phyloP scores from a whole-genome alignment of 2,113 vertebrate genomes.

The Zosterops lateralis region DNA sequence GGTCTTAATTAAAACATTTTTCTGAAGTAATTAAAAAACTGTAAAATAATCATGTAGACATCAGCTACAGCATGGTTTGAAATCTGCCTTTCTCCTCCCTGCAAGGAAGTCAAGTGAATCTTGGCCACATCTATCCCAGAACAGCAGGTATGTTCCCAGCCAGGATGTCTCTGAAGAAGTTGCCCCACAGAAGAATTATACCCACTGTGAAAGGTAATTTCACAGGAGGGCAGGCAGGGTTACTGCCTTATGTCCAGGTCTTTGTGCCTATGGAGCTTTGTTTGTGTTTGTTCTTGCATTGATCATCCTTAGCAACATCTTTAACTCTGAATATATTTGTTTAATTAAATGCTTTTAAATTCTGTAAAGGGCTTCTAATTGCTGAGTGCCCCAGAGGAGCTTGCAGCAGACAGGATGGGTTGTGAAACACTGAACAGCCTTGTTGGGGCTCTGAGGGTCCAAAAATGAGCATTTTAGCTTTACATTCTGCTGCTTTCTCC shows the following conservation, averaged over 20 bases:
- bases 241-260: neutral
- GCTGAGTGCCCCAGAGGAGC: neutral
- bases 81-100: neutral
- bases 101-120: neutral
- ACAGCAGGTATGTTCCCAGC: neutral
- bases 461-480: neutral
- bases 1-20: conserved; percentile 42
- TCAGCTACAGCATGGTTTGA: neutral
- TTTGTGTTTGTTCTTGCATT: neutral
- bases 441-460: neutral
- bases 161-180: neutral
- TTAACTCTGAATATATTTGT: neutral
- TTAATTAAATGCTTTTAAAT: conserved; percentile 24
- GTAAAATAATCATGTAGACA: neutral
- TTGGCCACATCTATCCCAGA: neutral
- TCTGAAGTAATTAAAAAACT: conserved; percentile 45
- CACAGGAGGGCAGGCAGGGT: neutral
- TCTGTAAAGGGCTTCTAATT: neutral
- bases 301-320: neutral
- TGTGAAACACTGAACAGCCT: neutral
- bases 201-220: neutral
- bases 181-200: neutral
- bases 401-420: neutral
- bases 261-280: neutral
- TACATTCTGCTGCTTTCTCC: neutral